Base-by-base conservation (phyloP, 2,113 vertebrate species). In the Thryonomys swinderianus region DNA sequence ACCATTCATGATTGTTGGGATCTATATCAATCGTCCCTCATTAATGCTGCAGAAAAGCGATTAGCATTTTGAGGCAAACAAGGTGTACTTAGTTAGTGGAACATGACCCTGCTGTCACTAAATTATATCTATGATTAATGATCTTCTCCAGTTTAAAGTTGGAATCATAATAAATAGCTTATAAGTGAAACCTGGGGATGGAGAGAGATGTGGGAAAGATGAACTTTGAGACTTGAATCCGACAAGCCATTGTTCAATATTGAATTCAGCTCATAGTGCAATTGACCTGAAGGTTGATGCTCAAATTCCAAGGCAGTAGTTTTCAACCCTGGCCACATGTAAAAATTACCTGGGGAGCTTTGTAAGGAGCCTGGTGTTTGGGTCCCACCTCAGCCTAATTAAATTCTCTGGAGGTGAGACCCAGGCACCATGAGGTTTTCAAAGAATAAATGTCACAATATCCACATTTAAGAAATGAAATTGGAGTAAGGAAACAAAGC, bases 61-160 rank as follows among this genome's bases (percentile, higher is more conserved):
- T 99, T 99, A 99, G 99, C 99, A 99, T 99, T 99, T 99, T 99
- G 99, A 99, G 99, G 99, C 99, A 99, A 99, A 99, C 98, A 99
- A 98, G 98, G 98, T 99, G 98, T 98, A 98, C 99, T 99, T 99
- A 99, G 97, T 99, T 99, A 99, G 99, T 98, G 97, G 99, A 99
- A 99, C 99, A 98, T 95, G 99, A 99, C 99, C 98, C 98, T 97
- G 99, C 99, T 99, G 99, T 99, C 99, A 99, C 99, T 99, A 99
- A 99, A 99, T 99, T 99, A 99, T 99, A 99, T 98, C 98, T 98
- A 98, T 99, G 99, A 99, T 99, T 99, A 99, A 99, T 99, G 99
- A 99, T 99, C 99, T 99, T 98, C 99, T 98, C 98, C 99, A 98
- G 98, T 98, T 99, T 98, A 94, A 98, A 98, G 98, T 98, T 98